Conservation (phyloP, 1,140 invertebrate genomes). For the Trichomalopsis sarcophagae region DNA sequence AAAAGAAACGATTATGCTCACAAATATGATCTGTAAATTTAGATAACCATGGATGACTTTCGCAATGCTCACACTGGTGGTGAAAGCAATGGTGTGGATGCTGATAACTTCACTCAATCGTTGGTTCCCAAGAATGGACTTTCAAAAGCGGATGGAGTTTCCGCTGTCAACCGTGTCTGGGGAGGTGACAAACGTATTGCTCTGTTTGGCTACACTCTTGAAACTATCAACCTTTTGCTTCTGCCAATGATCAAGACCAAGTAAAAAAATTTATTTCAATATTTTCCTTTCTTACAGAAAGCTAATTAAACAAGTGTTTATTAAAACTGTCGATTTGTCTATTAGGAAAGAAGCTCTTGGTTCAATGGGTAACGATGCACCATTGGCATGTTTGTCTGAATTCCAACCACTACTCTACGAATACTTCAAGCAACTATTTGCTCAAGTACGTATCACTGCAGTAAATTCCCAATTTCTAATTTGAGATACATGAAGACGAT, state of each 20-base stretch:
- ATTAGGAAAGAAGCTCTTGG: slow-evolving; percentile 97
- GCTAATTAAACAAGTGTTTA: neutral
- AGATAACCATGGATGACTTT: slow-evolving; percentile 84
- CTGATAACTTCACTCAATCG: slow-evolving; percentile 66
- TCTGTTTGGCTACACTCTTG: slow-evolving; percentile 95
- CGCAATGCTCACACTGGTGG: slow-evolving; percentile 73
- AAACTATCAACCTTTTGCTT: slow-evolving; percentile 95
- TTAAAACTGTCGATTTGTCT: slow-evolving; percentile 11
- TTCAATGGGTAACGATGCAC: slow-evolving; percentile 99
- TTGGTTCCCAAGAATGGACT: slow-evolving; percentile 53
- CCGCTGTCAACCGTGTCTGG: slow-evolving; percentile 76
- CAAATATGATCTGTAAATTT: slow-evolving; percentile 57
- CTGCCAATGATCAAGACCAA: slow-evolving; percentile 98
- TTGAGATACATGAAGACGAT: neutral
- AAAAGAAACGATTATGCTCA: neutral
- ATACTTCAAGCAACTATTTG: slow-evolving; percentile 99
- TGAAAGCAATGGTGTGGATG: slow-evolving; percentile 59
- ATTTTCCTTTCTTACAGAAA: slow-evolving; percentile 40
- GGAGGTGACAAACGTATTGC: slow-evolving; percentile 89
- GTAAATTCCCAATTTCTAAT: neutral
- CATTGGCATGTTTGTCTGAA: slow-evolving; percentile 94
- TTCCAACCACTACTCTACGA: slow-evolving; percentile 97
- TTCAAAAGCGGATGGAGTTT: slow-evolving; percentile 62
- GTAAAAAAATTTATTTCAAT: slow-evolving; percentile 77
- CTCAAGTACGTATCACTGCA: slow-evolving; percentile 81